These are phyloP conservation scores for Thereuonema tuberculata DNA, from an alignment of 1,140 invertebrate species.

Conservation along the genomic window DNA sequence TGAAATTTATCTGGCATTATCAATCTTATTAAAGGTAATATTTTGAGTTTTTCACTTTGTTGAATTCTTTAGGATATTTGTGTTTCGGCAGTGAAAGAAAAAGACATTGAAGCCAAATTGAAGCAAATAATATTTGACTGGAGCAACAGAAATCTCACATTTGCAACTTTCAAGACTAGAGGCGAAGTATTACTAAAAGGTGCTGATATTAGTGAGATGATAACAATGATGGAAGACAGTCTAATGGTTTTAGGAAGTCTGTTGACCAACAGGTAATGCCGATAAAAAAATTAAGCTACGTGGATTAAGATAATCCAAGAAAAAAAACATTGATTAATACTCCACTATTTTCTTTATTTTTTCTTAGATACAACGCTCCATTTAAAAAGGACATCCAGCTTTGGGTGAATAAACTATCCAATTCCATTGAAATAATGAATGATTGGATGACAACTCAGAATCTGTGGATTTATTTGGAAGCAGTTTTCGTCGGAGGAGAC, in stretches of 20 bases:
- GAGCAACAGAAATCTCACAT: slow-evolving; percentile 82
- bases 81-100: slow-evolving; percentile 63
- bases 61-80: slow-evolving; percentile 62
- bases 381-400: slow-evolving; percentile 92
- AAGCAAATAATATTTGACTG: slow-evolving; percentile 90
- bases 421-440: slow-evolving; percentile 92
- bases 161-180: slow-evolving; percentile 87
- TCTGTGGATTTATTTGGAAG: slow-evolving; percentile 96
- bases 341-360: too few species aligned
- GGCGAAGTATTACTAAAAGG: slow-evolving; percentile 83
- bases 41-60: background rate
- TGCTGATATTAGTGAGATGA: slow-evolving; percentile 88
- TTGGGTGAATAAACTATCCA: slow-evolving; percentile 87
- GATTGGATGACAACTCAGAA: slow-evolving; percentile 93
- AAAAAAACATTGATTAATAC: too few species aligned
- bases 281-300: too few species aligned
- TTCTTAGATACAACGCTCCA: slow-evolving; percentile 78
- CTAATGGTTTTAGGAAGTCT: slow-evolving; percentile 88
- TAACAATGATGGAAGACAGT: slow-evolving; percentile 85
- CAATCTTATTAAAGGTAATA: too few species aligned
- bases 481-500: slow-evolving; percentile 94
- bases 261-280: slow-evolving; percentile 72
- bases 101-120: slow-evolving; percentile 77
- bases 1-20: too few species aligned
- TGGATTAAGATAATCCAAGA: too few species aligned